Conservation (phyloP, 1,140 invertebrate genomes). For the Sinonovacula constricta region DNA sequence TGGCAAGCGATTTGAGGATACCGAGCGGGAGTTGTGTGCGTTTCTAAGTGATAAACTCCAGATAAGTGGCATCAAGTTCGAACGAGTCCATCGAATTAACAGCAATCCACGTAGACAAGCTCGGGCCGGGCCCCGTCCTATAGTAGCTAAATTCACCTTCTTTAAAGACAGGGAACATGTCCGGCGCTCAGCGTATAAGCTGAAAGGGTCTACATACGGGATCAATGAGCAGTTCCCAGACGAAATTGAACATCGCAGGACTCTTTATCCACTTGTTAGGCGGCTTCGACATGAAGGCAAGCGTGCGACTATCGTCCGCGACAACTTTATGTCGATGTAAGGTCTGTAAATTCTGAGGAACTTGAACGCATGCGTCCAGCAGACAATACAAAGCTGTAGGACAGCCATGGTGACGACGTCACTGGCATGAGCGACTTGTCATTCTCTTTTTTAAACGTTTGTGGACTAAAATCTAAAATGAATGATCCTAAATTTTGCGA, state of each 20-base stretch:
- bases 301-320: not conserved
- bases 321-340: constrained; percentile 4
- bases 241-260: not conserved
- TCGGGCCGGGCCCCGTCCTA: not conserved
- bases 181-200: not conserved
- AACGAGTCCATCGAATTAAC: too few species aligned
- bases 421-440: not conserved
- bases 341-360: too few species aligned
- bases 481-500: too few species aligned
- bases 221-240: constrained; percentile 7
- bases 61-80: too few species aligned
- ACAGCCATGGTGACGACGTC: constrained; percentile 11
- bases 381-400: too few species aligned
- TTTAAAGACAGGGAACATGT: constrained; percentile 6
- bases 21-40: too few species aligned
- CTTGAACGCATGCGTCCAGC: too few species aligned
- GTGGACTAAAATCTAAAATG: too few species aligned
- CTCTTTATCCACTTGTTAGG: not conserved
- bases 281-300: not conserved
- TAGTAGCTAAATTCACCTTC: constrained; percentile 2
- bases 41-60: too few species aligned
- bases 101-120: too few species aligned
- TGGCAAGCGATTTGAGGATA: too few species aligned
- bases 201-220: not conserved
- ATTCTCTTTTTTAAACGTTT: constrained; percentile 1